phyloP scores from a whole-genome alignment of 2,888 invertebrate species.

The Iphiclides podalirius region DNA sequence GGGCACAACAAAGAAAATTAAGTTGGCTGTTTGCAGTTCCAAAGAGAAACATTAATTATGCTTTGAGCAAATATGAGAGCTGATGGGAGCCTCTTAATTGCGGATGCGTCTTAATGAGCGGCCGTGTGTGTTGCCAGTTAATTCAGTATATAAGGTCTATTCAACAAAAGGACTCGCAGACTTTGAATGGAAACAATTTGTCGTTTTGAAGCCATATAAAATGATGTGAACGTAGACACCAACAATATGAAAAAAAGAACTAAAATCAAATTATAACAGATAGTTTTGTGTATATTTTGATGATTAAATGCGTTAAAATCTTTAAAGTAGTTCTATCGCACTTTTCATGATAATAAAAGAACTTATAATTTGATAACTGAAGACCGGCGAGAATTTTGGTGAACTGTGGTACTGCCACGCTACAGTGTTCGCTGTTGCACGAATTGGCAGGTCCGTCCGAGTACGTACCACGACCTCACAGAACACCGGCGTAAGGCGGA shows the following conservation, averaged over 20 bases:
- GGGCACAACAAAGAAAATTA: constrained; percentile 1
- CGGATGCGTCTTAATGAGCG: constrained; percentile 15
- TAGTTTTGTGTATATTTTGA: too few relatives aligned
- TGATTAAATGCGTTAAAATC: too few relatives aligned
- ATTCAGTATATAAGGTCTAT: not conserved
- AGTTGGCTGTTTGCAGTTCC: not conserved
- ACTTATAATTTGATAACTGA: too few relatives aligned
- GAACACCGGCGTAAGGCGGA: too few relatives aligned
- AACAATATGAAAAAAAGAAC: constrained; percentile 14
- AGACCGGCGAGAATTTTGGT: too few relatives aligned
- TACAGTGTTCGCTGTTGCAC: too few relatives aligned
- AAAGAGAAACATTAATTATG: constrained; percentile 9
- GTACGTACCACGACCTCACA: too few relatives aligned
- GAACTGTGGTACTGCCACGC: too few relatives aligned
- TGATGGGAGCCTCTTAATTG: constrained; percentile 10
- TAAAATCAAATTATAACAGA: too few relatives aligned
- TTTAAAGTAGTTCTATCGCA: too few relatives aligned
- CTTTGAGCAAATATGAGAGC: constrained; percentile 10
- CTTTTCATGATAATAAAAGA: too few relatives aligned
- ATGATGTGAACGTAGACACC: not conserved
- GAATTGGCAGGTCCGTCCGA: too few relatives aligned
- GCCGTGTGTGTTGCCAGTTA: constrained; percentile 5
- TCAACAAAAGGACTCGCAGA: not conserved
- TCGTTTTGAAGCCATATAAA: not conserved
- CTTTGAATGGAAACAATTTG: not conserved